These are phyloP conservation scores for Sapayoa aenigma DNA, from an alignment of 2,113 vertebrate species.

Conservation along the genomic window DNA sequence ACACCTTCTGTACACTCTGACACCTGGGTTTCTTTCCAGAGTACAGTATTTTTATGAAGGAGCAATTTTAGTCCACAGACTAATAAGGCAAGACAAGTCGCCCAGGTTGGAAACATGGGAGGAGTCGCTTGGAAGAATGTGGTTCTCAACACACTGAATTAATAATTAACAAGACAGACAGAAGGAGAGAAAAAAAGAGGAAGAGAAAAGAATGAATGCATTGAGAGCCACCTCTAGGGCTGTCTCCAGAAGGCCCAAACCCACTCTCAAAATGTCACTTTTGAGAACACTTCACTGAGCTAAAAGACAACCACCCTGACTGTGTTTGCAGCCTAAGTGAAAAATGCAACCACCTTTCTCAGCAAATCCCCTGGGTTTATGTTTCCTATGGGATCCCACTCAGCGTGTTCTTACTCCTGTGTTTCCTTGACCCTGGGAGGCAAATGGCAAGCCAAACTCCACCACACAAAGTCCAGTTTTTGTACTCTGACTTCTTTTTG, in stretches of 20 bases:
- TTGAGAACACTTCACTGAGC: background rate
- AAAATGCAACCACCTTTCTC: background rate
- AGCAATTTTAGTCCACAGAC: slow-evolving; percentile 23
- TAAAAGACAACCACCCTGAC: background rate
- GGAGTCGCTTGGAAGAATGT: slow-evolving; percentile 19
- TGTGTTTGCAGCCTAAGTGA: background rate
- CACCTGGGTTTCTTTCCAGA: slow-evolving; percentile 4
- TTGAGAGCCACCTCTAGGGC: background rate
- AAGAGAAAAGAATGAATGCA: background rate
- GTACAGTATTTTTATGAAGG: slow-evolving; percentile 9
- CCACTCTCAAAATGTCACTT: background rate
- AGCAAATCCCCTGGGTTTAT: background rate
- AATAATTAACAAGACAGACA: slow-evolving; percentile 52
- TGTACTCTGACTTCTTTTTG: background rate
- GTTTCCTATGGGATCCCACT: background rate
- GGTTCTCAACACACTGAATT: background rate
- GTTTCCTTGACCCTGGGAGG: background rate
- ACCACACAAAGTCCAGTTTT: slow-evolving; percentile 17
- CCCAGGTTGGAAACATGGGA: slow-evolving; percentile 40
- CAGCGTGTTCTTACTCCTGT: background rate
- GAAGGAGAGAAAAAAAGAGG: background rate
- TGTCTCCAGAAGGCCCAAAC: background rate
- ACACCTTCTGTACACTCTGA: slow-evolving; percentile 45
- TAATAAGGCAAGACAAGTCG: background rate
- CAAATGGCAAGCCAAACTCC: background rate